Base-by-base conservation (phyloP, 2,888 invertebrate genomes). In the Melinaea marsaeus region DNA sequence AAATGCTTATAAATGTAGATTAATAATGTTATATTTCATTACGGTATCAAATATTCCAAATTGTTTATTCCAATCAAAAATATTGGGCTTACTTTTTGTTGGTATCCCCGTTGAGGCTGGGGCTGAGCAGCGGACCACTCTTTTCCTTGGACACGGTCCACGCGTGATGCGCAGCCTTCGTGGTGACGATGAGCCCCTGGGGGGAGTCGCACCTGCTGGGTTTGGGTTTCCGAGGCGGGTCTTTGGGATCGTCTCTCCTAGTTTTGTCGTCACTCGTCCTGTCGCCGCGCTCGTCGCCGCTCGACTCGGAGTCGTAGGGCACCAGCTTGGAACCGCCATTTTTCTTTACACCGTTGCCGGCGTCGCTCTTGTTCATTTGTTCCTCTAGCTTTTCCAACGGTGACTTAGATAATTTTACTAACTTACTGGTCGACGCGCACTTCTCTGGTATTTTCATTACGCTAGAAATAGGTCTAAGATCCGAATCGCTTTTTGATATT, bases 261-360 rank as follows among this genome's bases (percentile, higher is more conserved):
- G 65, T 54, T 63, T 74, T 72, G 13, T 76, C 76, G 3, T 75
- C 75, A 33, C 42, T 62, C 6, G 64, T 58, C 64, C 74, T 71
- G 2, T 76, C 80, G 22, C 57, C 69, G 0, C 84, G 79, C 74
- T 89, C 89, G 64, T 91, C 91, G 3, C 89, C 84, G 67, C 91
- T 93, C 0, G 93, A 92, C 74, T 92, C 93, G 0, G 92, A 92
- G 73, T 92, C 93, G 72, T 93, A 93, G 33, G 93, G 93, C 63
- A 93, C 93, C 61, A 93, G 83, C 69, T 84, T 83, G 11, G 88
- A 84, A 46, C 78, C 75, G 2, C 83, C 84, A 68, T 86, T 85
- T 65, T 79, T 79, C 47, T 79, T 78, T 34, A 74, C 68, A 62
- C 81, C 75, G 62, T 74, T 77, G 2, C 77, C 74, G 2, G 75